These are phyloP conservation scores for Margaritifera margaritifera DNA, from an alignment of 2,888 invertebrate species.

Conservation along the genomic window DNA sequence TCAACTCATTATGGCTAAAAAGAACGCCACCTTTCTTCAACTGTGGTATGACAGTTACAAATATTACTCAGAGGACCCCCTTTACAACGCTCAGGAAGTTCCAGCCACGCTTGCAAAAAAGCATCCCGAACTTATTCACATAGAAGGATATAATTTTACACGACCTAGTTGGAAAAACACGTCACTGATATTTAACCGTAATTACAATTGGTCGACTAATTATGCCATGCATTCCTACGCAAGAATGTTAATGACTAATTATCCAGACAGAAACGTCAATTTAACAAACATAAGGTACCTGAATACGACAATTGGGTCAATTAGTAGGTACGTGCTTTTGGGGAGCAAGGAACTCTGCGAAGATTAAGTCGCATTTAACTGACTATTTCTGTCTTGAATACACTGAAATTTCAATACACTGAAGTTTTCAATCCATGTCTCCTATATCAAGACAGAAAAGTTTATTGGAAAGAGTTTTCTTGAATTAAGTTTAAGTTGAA, in stretches of 20 bases:
- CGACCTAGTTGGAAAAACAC: slow-evolving; percentile 4
- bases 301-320: slow-evolving; percentile 35
- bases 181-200: background rate
- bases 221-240: slow-evolving; percentile 13
- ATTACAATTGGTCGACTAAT: slow-evolving; percentile 15
- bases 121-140: slow-evolving; percentile 13
- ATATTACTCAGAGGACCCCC: slow-evolving; percentile 7
- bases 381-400: too few species aligned
- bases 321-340: slow-evolving; percentile 29
- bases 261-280: too few species aligned
- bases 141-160: slow-evolving; percentile 18
- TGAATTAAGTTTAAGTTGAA: too few species aligned
- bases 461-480: too few species aligned
- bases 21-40: slow-evolving; percentile 15
- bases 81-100: slow-evolving; percentile 7
- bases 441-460: too few species aligned
- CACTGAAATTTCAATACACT: too few species aligned
- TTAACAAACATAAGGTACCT: too few species aligned
- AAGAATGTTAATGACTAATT: background rate
- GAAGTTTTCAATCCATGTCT: too few species aligned
- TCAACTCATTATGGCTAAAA: slow-evolving; percentile 11
- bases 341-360: slow-evolving; percentile 34
- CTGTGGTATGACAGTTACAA: slow-evolving; percentile 18
- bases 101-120: slow-evolving; percentile 10
- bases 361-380: background rate